Conservation (phyloP, 2,888 invertebrate species). For the Ceramica pisi region DNA sequence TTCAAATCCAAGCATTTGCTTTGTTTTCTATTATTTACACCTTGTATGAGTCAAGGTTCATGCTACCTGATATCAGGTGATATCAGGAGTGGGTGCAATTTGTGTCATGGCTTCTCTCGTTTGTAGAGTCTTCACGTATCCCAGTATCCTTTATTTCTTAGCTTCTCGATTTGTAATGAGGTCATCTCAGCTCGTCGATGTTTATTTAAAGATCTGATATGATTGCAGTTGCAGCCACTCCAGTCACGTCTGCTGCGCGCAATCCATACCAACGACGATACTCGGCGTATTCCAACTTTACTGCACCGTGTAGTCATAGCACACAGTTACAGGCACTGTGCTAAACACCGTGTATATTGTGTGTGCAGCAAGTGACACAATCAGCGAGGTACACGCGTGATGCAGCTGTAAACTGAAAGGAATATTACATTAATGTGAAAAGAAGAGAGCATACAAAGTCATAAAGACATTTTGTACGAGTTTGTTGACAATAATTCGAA, state of each 20-base stretch:
- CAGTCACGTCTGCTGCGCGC: slow-evolving; percentile 45
- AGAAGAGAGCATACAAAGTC: background rate
- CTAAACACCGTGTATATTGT: background rate
- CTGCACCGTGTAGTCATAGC: background rate
- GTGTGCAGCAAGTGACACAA: background rate
- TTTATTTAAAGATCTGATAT: slow-evolving; percentile 31
- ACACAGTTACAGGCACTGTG: background rate
- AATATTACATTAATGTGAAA: background rate
- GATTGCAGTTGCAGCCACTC: slow-evolving; percentile 29
- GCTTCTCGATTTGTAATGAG: background rate
- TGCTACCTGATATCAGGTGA: background rate
- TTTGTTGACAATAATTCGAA: slow-evolving; percentile 9
- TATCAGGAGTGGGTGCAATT: background rate
- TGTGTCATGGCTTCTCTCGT: background rate
- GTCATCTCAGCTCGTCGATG: background rate
- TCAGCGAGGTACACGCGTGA: background rate
- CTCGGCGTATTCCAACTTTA: slow-evolving; percentile 26
- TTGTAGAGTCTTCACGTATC: background rate
- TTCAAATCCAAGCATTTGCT: no score
- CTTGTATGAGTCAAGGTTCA: no score
- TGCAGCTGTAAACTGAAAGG: slow-evolving; percentile 6
- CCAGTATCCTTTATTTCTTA: background rate
- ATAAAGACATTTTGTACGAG: background rate
- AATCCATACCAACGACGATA: slow-evolving; percentile 46
- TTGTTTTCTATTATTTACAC: no score